phyloP scores from a whole-genome alignment of 2,888 invertebrate genomes.

The Agrenia bidenticulata region DNA sequence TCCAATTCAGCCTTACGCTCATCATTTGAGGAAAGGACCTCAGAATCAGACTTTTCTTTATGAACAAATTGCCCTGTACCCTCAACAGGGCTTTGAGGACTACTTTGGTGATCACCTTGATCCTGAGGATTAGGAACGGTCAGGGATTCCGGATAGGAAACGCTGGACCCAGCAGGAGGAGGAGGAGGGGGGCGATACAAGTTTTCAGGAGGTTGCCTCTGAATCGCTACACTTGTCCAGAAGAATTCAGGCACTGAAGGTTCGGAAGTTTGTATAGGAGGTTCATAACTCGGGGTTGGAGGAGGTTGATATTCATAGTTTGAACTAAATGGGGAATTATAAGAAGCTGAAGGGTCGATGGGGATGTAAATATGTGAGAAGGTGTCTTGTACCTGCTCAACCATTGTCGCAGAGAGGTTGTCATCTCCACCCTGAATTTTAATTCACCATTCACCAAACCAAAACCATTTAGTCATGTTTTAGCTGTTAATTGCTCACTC shows the following conservation, averaged over 20 bases:
- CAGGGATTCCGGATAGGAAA: conserved; percentile 8
- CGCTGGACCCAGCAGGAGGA: conserved; percentile 7
- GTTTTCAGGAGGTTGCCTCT: conserved; percentile 44
- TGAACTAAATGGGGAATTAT: conserved; percentile 26
- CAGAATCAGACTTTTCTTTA: too few species aligned
- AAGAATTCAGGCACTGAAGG: conserved; percentile 51
- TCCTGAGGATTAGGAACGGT: conserved; percentile 23
- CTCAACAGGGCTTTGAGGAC: too few species aligned
- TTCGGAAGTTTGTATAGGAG: conserved; percentile 38
- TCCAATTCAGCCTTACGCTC: too few species aligned
- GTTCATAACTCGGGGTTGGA: conserved; percentile 16
- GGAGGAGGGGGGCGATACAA: conserved; percentile 25
- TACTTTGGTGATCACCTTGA: too few species aligned
- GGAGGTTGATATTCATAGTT: conserved; percentile 19
- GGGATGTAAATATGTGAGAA: conserved; percentile 42
- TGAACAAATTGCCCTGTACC: too few species aligned
- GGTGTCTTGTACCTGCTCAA: conserved; percentile 50
- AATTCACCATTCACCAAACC: conserved; percentile 23
- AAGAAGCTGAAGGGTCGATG: conserved; percentile 30
- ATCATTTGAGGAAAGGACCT: too few species aligned
- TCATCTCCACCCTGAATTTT: conserved; percentile 34
- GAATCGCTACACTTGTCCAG: conserved; percentile 47
- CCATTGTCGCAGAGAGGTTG: conserved; percentile 45
- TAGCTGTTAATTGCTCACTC: not conserved
- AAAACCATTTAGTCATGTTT: conserved; percentile 5